A percentile compares a stretch with the other conserved stretches of the same genome.
Conservation (phyloP, 35 echinoderm and acorn worm species). For the Acanthaster planci region DNA sequence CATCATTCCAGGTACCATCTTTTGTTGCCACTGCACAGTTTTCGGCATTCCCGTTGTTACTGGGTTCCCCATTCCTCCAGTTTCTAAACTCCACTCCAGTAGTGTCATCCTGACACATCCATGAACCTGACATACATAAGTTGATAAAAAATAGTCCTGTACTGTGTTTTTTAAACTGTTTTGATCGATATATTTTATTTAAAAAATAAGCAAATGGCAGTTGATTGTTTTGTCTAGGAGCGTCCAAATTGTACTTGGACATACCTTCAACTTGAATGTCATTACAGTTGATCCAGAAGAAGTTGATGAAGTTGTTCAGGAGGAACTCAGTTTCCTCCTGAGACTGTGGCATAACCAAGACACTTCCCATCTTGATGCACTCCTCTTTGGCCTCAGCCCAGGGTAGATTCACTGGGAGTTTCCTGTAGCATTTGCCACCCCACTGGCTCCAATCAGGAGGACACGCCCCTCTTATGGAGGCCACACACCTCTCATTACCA, state of each 20-base stretch:
- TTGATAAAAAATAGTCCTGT: too few relatives aligned
- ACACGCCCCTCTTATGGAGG: neutral
- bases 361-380: neutral
- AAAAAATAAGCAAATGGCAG: too few relatives aligned
- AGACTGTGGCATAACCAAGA: neutral
- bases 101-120: neutral
- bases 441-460: neutral
- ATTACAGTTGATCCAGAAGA: neutral
- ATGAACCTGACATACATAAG: neutral
- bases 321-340: neutral
- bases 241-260: too few relatives aligned
- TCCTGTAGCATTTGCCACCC: neutral
- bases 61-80: neutral
- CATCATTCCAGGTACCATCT: neutral
- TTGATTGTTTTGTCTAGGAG: too few relatives aligned
- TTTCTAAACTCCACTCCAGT: neutral
- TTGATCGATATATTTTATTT: too few relatives aligned
- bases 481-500: constrained; percentile 3
- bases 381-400: neutral
- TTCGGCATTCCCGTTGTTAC: neutral
- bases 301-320: neutral
- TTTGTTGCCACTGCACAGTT: neutral
- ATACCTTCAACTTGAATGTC: neutral
- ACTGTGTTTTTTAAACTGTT: too few relatives aligned
- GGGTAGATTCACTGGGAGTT: neutral